phyloP scores from a whole-genome alignment of 2,888 invertebrate genomes.

The Sturmia bella region DNA sequence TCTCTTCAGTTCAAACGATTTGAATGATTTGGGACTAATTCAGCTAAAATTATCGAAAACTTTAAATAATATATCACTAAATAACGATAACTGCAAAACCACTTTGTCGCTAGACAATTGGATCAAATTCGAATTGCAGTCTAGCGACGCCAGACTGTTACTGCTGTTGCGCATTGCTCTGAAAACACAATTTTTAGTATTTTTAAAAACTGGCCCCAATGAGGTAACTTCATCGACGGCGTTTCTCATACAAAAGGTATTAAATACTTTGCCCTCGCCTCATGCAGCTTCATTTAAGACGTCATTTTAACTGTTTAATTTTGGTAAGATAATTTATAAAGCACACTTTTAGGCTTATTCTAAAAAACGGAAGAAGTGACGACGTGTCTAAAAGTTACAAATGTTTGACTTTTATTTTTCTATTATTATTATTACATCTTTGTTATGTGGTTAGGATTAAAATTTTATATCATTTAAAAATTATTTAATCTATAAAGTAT shows the following conservation, averaged over 20 bases:
- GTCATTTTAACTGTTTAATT: slow-evolving; percentile 61
- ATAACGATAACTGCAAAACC: slow-evolving; percentile 61
- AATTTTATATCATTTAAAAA: too few relatives aligned
- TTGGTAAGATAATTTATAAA: slow-evolving; percentile 39
- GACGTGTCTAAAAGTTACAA: not conserved
- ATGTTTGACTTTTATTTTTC: not conserved
- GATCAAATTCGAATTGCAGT: slow-evolving; percentile 87
- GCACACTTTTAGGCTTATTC: slow-evolving; percentile 59
- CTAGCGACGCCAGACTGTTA: slow-evolving; percentile 82
- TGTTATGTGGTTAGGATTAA: too few relatives aligned
- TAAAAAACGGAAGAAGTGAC: not conserved
- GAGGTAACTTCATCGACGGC: slow-evolving; percentile 68
- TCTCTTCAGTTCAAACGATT: slow-evolving; percentile 3
- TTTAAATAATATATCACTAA: slow-evolving; percentile 65
- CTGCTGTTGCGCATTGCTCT: slow-evolving; percentile 71
- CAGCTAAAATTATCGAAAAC: slow-evolving; percentile 55
- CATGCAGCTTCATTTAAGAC: slow-evolving; percentile 52
- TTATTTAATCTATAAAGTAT: not conserved
- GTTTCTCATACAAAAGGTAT: slow-evolving; percentile 71
- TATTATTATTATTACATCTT: not conserved
- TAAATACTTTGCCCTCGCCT: slow-evolving; percentile 66
- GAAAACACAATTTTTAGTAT: slow-evolving; percentile 73
- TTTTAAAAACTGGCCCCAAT: slow-evolving; percentile 72
- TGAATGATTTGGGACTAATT: slow-evolving; percentile 55
- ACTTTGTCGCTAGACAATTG: slow-evolving; percentile 87